These are phyloP conservation scores for Phenganax subtilis DNA, from an alignment of 92 coral and sea anemone species.

Conservation along the genomic window DNA sequence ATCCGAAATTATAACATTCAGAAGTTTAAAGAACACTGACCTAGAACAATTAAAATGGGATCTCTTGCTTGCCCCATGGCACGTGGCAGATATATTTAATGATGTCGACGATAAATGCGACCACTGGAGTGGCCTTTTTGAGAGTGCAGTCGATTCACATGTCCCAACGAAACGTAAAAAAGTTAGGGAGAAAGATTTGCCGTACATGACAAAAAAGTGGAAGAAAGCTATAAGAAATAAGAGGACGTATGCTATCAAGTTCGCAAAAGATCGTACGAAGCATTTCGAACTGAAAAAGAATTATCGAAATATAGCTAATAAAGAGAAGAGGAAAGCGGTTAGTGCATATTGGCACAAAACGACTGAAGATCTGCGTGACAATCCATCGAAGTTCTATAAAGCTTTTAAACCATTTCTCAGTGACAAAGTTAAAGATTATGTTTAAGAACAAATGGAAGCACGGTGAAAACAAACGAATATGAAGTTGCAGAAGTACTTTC, in stretches of 20 bases:
- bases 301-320: constrained; percentile 23
- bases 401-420: constrained; percentile 42
- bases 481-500: constrained; percentile 42
- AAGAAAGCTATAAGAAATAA: constrained; percentile 34
- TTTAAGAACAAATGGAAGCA: constrained; percentile 20
- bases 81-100: too few relatives aligned
- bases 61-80: constrained; percentile 17
- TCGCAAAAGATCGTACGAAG: constrained; percentile 33
- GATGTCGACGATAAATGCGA: too few relatives aligned
- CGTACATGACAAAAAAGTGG: neutral
- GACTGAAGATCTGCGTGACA: constrained; percentile 16
- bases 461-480: constrained; percentile 42
- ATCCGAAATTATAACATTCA: constrained; percentile 18
- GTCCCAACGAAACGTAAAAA: too few relatives aligned
- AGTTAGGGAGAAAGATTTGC: too few relatives aligned
- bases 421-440: constrained; percentile 28
- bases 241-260: constrained; percentile 36
- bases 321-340: constrained; percentile 37
- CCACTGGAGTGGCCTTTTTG: too few relatives aligned
- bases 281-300: constrained; percentile 40
- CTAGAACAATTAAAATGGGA: neutral
- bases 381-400: constrained; percentile 24
- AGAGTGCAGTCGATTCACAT: too few relatives aligned
- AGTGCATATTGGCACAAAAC: constrained; percentile 27
- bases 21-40: constrained; percentile 5